phyloP scores from a whole-genome alignment of 2,888 invertebrate genomes.

The Seladonia tumulorum region DNA sequence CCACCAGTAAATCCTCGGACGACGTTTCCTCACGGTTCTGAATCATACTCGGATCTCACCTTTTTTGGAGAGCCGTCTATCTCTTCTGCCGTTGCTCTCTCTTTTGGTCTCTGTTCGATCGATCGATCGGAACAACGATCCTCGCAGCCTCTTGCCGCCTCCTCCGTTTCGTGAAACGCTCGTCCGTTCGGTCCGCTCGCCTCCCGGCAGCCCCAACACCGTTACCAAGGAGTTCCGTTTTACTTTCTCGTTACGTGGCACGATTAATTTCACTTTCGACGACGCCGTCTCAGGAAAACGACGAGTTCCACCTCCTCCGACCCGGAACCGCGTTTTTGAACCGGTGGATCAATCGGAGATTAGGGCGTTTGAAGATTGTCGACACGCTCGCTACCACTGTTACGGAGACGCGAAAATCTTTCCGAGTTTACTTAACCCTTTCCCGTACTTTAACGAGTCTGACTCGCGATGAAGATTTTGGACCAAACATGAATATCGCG shows the following conservation, averaged over 20 bases:
- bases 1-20: constrained; percentile 24
- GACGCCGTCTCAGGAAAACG: constrained; percentile 6
- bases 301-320: not conserved
- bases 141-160: not conserved
- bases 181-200: not conserved
- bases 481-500: too few species aligned
- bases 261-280: constrained; percentile 30
- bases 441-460: too few species aligned
- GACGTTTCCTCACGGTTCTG: constrained; percentile 19
- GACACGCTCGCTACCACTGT: too few species aligned
- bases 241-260: constrained; percentile 26
- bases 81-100: not conserved
- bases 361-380: not conserved
- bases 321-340: not conserved
- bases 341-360: not conserved
- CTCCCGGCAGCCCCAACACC: not conserved
- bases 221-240: constrained; percentile 10
- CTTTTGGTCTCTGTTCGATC: not conserved
- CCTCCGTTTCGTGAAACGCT: not conserved
- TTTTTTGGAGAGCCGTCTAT: constrained; percentile 43
- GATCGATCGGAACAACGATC: constrained; percentile 3
- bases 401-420: too few species aligned
- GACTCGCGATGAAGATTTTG: too few species aligned
- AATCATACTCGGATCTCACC: constrained; percentile 42
- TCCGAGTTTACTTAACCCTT: too few species aligned